Conservation (phyloP, 2,888 invertebrate genomes). For the Leucophenga montana region DNA sequence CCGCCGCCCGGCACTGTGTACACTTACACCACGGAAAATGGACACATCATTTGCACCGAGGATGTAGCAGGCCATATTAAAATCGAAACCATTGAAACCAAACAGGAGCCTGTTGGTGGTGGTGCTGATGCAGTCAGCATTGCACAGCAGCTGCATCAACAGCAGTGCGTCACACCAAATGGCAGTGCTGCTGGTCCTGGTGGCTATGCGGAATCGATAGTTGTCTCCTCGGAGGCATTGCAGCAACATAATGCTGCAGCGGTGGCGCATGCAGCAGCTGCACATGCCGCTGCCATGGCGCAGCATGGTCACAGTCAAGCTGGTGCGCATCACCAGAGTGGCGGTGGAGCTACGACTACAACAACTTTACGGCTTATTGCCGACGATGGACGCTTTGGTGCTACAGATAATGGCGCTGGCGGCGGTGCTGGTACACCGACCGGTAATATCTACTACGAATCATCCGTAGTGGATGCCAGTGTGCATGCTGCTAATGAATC, state of each 20-base stretch:
- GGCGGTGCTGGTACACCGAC: conserved; percentile 37
- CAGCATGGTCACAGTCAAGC: conserved; percentile 35
- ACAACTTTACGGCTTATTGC: conserved; percentile 44
- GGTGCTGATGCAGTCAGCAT: conserved; percentile 43
- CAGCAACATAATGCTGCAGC: conserved; percentile 54
- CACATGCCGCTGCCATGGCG: conserved; percentile 9
- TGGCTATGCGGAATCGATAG: conserved; percentile 59
- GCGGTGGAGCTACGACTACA: conserved; percentile 12
- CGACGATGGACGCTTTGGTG: conserved; percentile 52
- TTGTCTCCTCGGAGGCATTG: conserved; percentile 59
- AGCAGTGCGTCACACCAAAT: conserved; percentile 65
- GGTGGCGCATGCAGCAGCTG: conserved; percentile 13
- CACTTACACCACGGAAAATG: conserved; percentile 56
- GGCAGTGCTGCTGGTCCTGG: conserved; percentile 38
- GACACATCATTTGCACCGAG: conserved; percentile 64
- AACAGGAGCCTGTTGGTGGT: not conserved
- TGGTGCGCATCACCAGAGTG: conserved; percentile 6
- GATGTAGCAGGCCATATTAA: conserved; percentile 57
- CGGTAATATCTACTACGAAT: conserved; percentile 59
- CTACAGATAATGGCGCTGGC: conserved; percentile 52
- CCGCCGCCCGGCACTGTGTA: conserved; percentile 57
- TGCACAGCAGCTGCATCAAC: conserved; percentile 43
- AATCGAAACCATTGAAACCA: conserved; percentile 69
- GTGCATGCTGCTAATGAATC: conserved; percentile 61
- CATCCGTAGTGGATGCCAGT: conserved; percentile 61